Evolutionary conservation across 2,113 vertebrate genomes (phyloP).

Genomic region (Silurus asotus): DNA sequence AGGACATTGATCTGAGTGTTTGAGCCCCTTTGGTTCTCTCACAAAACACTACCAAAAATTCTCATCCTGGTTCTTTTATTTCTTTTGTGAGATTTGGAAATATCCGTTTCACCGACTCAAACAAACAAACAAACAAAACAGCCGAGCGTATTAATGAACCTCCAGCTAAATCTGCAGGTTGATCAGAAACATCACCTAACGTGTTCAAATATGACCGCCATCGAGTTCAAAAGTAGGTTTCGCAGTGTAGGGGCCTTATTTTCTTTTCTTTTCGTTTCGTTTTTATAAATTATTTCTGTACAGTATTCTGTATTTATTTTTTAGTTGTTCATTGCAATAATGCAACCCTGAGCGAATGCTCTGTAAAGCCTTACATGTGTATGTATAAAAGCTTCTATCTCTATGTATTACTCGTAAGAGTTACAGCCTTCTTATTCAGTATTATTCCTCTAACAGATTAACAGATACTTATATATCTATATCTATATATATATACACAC

Average conservation of each 20-base stretch:
- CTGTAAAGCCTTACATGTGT: constrained; percentile 75
- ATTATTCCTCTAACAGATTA: constrained; percentile 49
- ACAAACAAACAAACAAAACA: background rate
- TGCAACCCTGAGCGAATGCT: constrained; percentile 76
- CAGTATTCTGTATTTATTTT: constrained; percentile 80
- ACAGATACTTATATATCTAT: constrained; percentile 56
- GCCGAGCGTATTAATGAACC: background rate
- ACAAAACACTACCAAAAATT: constrained; percentile 39
- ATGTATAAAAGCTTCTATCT: constrained; percentile 59
- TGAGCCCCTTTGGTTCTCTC: constrained; percentile 20
- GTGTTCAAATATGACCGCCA: constrained; percentile 56
- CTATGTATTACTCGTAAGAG: constrained; percentile 54
- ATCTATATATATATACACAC: constrained; percentile 23
- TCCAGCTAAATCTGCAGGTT: background rate
- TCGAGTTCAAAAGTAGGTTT: constrained; percentile 53
- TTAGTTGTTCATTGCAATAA: constrained; percentile 81
- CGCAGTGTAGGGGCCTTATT: constrained; percentile 68
- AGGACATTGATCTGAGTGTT: background rate
- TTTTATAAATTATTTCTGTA: constrained; percentile 78
- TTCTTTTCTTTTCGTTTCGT: constrained; percentile 49
- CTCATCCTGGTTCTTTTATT: background rate
- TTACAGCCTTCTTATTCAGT: constrained; percentile 59
- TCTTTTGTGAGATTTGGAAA: background rate
- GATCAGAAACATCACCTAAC: background rate
- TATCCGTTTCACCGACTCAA: background rate